These are phyloP conservation scores for Enhydra lutris DNA, from an alignment of 2,113 vertebrate genomes.

Conservation along the genomic window DNA sequence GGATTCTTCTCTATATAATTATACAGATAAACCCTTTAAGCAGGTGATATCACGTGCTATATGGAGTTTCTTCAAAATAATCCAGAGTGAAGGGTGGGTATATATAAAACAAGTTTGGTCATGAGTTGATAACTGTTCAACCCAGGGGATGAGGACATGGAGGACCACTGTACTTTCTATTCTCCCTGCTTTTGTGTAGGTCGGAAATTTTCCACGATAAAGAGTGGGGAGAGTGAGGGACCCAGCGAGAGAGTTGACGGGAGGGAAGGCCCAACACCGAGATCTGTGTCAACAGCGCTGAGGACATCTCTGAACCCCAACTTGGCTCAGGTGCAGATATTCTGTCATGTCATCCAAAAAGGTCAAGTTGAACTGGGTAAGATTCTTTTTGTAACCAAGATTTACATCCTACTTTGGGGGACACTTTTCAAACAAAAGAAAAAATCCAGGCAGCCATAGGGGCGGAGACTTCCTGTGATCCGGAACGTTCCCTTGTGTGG, in stretches of 20 bases:
- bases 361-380: background rate
- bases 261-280: background rate
- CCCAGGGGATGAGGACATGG: background rate
- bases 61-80: background rate
- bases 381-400: background rate
- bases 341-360: background rate
- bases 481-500: background rate
- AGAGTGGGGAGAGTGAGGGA: too few relatives aligned
- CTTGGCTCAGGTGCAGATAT: background rate
- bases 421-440: conserved; percentile 27
- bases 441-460: background rate
- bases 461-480: background rate
- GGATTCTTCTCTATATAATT: background rate
- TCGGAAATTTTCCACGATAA: background rate
- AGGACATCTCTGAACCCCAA: background rate
- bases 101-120: background rate
- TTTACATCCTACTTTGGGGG: background rate
- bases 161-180: background rate
- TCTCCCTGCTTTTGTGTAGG: background rate
- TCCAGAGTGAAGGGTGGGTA: background rate
- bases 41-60: background rate
- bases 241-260: too few relatives aligned
- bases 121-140: background rate
- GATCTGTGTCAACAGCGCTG: background rate
- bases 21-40: background rate